Evolutionary conservation across 1,140 invertebrate species (phyloP).

Genomic region (Anastrepha ludens): DNA sequence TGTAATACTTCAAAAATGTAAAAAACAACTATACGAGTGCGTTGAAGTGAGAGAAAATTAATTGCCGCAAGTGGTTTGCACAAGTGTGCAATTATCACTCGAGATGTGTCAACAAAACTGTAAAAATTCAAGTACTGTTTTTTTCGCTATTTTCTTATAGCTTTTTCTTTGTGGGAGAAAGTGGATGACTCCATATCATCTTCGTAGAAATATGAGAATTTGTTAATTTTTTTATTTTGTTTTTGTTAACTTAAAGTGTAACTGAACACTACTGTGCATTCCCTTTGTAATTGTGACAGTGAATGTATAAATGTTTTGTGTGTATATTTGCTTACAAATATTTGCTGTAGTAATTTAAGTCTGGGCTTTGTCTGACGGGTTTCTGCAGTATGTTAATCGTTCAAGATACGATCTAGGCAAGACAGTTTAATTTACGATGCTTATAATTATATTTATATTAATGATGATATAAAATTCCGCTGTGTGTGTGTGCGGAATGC

Average conservation of each 20-base stretch:
- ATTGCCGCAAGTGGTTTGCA: background rate
- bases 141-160: background rate
- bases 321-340: background rate
- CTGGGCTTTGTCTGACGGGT: background rate
- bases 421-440: no score
- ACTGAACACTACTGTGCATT: constrained; percentile 13
- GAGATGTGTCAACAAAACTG: background rate
- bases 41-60: background rate
- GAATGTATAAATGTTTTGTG: background rate
- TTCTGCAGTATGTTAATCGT: background rate
- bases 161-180: background rate
- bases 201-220: background rate
- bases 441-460: no score
- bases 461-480: no score
- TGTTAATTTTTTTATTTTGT: background rate
- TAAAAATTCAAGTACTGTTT: background rate
- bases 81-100: background rate
- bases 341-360: background rate
- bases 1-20: background rate
- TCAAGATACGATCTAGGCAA: no score
- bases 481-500: no score
- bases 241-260: background rate
- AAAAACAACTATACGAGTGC: background rate
- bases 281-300: constrained; percentile 8
- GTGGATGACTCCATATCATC: background rate